Base-by-base conservation (phyloP, 2,797 vertebrate genomes). In the Falco peregrinus region DNA sequence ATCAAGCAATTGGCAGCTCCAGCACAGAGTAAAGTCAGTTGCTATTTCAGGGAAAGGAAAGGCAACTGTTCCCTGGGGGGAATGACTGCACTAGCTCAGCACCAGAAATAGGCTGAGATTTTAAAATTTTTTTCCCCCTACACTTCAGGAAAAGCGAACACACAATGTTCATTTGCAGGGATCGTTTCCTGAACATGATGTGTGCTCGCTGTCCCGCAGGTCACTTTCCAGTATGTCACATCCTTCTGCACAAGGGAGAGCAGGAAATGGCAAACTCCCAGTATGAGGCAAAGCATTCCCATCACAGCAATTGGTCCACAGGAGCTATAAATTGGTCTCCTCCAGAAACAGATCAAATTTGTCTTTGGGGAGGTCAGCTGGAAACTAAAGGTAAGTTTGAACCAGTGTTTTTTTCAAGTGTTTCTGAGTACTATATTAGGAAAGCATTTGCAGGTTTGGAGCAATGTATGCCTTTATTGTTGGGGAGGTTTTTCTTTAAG, bases 201-300 rank as follows among this genome's bases (percentile, higher is more conserved):
- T 87, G 95, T 95, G 89, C 82, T 93, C 6, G 5, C 48, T 95
- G 96, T 95, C 97, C 96, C 39, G 16, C 89, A 95, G 96, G 97
- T 96, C 96, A 97, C 95, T 98, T 98, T 97, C 97, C 97, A 97
- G 90, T 96, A 94, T 98, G 98, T 98, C 98, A 98, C 92, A 97
- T 98, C 98, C 98, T 98, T 97, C 93, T 97, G 96, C 96, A 96
- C 70, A 81, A 97, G 97, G 96, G 97, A 97, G 89, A 96, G 65
- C 97, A 98, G 98, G 98, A 98, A 98, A 98, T 24, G 90, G 97
- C 98, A 96, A 87, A 95, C 97, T 97, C 97, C 97, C 97, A 96
- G 89, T 95, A 95, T 97, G 97, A 98, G 97, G 96, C 97, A 96
- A 97, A 97, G 93, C 95, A 95, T 97, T 98, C 97, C 97, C 97